These are phyloP conservation scores for Muscina levida DNA, from an alignment of 2,888 invertebrate species.

Conservation along the genomic window DNA sequence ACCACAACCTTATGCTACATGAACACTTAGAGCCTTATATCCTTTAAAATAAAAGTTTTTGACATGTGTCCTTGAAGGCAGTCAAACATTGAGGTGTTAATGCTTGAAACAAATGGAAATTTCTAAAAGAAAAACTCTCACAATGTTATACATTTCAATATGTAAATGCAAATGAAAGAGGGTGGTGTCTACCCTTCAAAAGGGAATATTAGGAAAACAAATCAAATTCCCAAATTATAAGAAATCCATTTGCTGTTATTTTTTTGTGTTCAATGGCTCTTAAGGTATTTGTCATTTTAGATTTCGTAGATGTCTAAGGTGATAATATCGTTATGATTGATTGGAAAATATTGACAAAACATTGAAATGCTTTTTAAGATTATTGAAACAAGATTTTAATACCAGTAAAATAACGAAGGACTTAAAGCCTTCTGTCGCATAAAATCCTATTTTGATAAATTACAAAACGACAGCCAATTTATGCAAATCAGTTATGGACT, in stretches of 20 bases:
- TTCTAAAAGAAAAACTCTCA: not conserved
- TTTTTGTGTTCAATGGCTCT: not conserved
- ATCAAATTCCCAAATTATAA: not conserved
- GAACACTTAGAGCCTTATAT: no score
- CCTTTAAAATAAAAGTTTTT: no score
- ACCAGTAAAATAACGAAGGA: not conserved
- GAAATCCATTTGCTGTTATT: not conserved
- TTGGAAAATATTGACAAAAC: constrained; percentile 55
- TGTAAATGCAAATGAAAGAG: not conserved
- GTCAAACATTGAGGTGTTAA: not conserved
- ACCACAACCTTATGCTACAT: no score
- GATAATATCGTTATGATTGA: constrained; percentile 64
- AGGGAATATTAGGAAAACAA: constrained; percentile 6
- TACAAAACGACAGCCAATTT: not conserved
- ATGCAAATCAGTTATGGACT: constrained; percentile 42
- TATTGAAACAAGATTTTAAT: constrained; percentile 3
- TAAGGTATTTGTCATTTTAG: constrained; percentile 51
- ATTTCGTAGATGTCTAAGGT: constrained; percentile 19
- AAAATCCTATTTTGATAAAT: not conserved
- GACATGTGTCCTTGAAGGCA: constrained; percentile 3
- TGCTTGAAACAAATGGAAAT: not conserved
- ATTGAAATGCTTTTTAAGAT: constrained; percentile 53
- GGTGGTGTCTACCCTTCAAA: not conserved
- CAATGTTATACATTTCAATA: not conserved
- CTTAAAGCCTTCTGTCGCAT: constrained; percentile 3